A percentile compares a stretch with the other conserved stretches of the same genome.
Evolutionary conservation across 2,113 vertebrate genomes (phyloP).

Genomic region (Istiophorus platypterus): DNA sequence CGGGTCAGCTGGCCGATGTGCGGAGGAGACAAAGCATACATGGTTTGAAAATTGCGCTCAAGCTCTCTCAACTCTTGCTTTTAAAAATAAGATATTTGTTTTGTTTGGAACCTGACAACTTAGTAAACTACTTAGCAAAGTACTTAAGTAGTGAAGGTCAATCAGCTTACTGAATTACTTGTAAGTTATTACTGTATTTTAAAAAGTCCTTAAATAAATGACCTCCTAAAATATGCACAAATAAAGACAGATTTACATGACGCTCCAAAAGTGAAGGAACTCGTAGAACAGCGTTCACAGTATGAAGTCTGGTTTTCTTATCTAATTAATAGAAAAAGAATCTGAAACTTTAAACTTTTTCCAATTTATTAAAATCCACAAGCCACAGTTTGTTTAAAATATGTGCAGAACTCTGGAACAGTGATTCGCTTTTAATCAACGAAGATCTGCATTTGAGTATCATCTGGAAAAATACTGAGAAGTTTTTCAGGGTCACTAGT

Average conservation of each 20-base stretch:
- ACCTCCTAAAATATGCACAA: not conserved
- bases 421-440: not conserved
- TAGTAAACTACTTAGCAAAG: no score
- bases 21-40: not conserved
- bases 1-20: no score
- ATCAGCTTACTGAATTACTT: no score
- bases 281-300: not conserved
- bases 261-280: not conserved
- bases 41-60: no score
- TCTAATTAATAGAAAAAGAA: not conserved
- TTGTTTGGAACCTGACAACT: not conserved
- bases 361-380: not conserved
- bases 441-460: not conserved
- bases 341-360: no score
- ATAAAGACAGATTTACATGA: not conserved
- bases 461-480: not conserved
- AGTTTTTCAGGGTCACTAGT: no score
- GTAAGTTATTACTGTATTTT: no score
- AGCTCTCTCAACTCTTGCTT: not conserved
- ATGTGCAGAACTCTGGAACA: not conserved
- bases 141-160: no score
- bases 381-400: no score
- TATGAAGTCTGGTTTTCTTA: not conserved
- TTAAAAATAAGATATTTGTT: not conserved
- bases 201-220: no score